These are phyloP conservation scores for Pygocentrus nattereri DNA, from an alignment of 2,797 vertebrate genomes.

Conservation along the genomic window DNA sequence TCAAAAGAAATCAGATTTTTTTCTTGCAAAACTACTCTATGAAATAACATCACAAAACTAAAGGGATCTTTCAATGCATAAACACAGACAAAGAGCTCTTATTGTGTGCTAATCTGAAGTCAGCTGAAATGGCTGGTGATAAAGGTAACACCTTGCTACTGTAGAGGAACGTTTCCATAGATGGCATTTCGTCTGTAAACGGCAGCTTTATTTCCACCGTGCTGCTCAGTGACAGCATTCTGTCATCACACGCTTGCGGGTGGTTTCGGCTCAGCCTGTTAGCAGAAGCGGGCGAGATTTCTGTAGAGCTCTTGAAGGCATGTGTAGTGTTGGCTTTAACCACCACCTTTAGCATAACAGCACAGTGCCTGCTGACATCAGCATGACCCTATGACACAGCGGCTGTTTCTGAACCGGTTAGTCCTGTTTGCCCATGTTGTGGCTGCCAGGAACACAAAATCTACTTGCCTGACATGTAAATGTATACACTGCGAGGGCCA, in stretches of 20 bases:
- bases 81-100: constrained; percentile 20
- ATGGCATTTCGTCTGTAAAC: constrained; percentile 6
- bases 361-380: constrained; percentile 42
- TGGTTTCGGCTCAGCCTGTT: constrained; percentile 58
- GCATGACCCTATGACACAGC: constrained; percentile 36
- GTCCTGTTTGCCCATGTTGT: constrained; percentile 63
- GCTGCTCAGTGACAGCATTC: constrained; percentile 4
- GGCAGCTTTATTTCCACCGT: background rate
- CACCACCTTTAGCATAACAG: constrained; percentile 44
- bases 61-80: constrained; percentile 20
- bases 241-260: constrained; percentile 41
- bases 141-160: constrained; percentile 69
- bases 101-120: constrained; percentile 33
- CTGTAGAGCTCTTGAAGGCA: background rate
- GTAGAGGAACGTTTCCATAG: constrained; percentile 55
- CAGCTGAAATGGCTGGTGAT: constrained; percentile 52
- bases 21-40: no score
- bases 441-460: constrained; percentile 34
- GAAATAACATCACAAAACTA: background rate
- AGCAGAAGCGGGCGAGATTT: constrained; percentile 58
- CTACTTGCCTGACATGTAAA: constrained; percentile 11
- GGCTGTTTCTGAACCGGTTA: constrained; percentile 65
- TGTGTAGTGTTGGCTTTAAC: constrained; percentile 17
- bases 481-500: background rate
- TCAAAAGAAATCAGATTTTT: no score